Conservation (phyloP, 2,888 invertebrate species). For the Tholera decimalis region DNA sequence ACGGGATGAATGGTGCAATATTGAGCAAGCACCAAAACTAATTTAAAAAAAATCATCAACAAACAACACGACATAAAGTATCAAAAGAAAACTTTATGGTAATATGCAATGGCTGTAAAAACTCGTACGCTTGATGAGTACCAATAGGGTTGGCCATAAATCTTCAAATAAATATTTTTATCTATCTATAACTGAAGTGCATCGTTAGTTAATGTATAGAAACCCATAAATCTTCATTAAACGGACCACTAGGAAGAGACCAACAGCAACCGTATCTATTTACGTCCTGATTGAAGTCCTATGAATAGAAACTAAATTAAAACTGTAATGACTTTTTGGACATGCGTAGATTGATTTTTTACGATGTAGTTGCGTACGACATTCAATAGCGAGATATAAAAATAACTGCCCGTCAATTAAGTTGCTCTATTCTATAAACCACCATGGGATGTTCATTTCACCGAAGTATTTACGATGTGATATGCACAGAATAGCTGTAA, state of each 20-base stretch:
- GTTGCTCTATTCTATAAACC: no score
- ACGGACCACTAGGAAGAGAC: constrained; percentile 57
- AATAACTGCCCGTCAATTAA: no score
- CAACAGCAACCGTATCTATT: constrained; percentile 67
- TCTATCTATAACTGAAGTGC: constrained; percentile 62
- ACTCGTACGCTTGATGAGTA: constrained; percentile 25
- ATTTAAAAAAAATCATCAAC: not conserved
- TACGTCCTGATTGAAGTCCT: constrained; percentile 73
- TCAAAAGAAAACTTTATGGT: constrained; percentile 27
- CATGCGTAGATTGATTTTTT: not conserved
- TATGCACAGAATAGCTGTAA: no score
- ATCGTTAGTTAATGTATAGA: constrained; percentile 61
- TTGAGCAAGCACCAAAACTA: no score
- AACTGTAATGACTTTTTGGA: not conserved
- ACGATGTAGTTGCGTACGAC: not conserved
- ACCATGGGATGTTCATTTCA: no score
- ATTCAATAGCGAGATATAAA: not conserved
- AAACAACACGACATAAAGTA: constrained; percentile 10
- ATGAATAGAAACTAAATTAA: constrained; percentile 64
- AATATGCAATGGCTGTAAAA: constrained; percentile 8
- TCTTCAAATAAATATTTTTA: constrained; percentile 63
- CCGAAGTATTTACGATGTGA: no score
- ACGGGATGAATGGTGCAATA: no score
- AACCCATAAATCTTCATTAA: constrained; percentile 74
- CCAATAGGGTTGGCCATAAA: constrained; percentile 54